Evolutionary conservation across 2,797 vertebrate genomes (phyloP).

Genomic region (Graptemys geographica): DNA sequence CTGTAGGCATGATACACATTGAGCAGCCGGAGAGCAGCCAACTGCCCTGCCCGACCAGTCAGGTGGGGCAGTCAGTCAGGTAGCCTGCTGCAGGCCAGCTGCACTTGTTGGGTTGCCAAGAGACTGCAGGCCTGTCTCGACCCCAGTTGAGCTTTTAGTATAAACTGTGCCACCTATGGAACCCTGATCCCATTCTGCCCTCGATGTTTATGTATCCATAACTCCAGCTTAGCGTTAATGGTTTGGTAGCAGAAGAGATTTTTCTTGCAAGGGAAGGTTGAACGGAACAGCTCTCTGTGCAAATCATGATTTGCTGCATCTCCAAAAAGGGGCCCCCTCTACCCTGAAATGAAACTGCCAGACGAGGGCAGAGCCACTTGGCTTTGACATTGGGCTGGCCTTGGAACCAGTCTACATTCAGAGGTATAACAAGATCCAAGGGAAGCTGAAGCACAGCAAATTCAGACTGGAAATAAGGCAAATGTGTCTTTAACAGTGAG

Average conservation of each 20-base stretch:
- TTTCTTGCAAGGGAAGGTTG: background rate
- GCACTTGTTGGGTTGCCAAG: too few relatives aligned
- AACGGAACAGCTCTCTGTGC: background rate
- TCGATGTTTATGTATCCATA: background rate
- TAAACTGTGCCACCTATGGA: background rate
- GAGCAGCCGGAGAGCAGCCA: too few relatives aligned
- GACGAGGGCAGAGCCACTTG: background rate
- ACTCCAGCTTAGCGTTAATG: fast-evolving
- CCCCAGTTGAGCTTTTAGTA: background rate
- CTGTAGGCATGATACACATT: too few relatives aligned
- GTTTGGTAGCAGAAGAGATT: background rate
- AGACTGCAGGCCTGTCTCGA: background rate
- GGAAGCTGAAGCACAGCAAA: too few relatives aligned
- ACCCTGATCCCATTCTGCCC: background rate
- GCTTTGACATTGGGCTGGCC: background rate
- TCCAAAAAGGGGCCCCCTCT: background rate
- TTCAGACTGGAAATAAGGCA: too few relatives aligned
- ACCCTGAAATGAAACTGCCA: background rate
- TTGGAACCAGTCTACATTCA: background rate
- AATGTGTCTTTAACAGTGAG: too few relatives aligned
- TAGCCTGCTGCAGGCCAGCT: too few relatives aligned
- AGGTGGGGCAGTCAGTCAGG: too few relatives aligned
- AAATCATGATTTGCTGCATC: background rate
- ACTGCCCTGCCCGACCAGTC: too few relatives aligned
- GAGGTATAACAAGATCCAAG: too few relatives aligned